phyloP scores from a whole-genome alignment of 2,113 vertebrate species.

The Myodes glareolus region DNA sequence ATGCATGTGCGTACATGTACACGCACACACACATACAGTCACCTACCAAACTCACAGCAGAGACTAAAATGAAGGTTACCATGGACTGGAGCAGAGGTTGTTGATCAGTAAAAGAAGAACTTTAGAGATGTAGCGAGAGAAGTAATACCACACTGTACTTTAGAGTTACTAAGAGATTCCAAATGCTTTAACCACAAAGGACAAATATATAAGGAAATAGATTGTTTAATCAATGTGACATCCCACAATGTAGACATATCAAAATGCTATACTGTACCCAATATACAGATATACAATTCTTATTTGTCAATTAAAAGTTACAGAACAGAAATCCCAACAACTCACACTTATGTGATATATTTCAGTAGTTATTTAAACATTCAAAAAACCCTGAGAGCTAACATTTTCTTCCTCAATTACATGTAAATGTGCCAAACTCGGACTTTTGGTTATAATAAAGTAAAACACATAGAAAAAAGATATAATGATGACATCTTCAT shows the following conservation, averaged over 20 bases:
- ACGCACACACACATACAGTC: not conserved
- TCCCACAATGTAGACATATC: not conserved
- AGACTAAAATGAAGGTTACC: not conserved
- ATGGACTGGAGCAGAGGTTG: not conserved
- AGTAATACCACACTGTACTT: not conserved
- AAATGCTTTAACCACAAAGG: constrained; percentile 27
- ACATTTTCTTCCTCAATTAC: constrained; percentile 46
- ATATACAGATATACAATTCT: not conserved
- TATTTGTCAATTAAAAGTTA: constrained; percentile 27
- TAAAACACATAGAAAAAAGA: constrained; percentile 75
- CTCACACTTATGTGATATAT: not conserved
- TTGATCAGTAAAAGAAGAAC: not conserved
- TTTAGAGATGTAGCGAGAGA: not conserved
- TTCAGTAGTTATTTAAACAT: constrained; percentile 26
- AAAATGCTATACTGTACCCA: not conserved
- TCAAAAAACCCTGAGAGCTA: constrained; percentile 47
- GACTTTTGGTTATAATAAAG: constrained; percentile 71
- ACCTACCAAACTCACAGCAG: not conserved
- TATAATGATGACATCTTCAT: constrained; percentile 82
- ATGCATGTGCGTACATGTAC: rapidly evolving
- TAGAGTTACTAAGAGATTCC: not conserved
- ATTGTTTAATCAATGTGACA: not conserved
- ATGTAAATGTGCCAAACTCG: constrained; percentile 69
- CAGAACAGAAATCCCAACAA: not conserved
- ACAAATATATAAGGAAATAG: not conserved